phyloP scores from a whole-genome alignment of 2,888 invertebrate genomes.

The Drosophila kokeensis region DNA sequence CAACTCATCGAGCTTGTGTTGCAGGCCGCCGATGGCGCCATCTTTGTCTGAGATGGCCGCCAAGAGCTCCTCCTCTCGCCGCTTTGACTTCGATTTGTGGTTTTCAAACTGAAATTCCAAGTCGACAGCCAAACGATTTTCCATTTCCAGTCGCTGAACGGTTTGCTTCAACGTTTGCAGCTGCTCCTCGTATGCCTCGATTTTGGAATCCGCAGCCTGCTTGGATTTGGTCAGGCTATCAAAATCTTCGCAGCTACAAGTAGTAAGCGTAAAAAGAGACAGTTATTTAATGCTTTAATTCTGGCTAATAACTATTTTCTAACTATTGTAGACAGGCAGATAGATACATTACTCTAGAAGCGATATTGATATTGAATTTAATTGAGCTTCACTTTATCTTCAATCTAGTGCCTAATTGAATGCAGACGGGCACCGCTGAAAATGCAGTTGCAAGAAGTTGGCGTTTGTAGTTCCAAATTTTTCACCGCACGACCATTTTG shows the following conservation, averaged over 20 bases:
- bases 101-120: constrained; percentile 86
- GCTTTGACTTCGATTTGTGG: constrained; percentile 86
- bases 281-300: background rate
- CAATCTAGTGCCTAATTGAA: background rate
- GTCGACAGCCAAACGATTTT: constrained; percentile 78
- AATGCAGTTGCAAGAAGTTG: constrained; percentile 8
- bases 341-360: too few relatives aligned
- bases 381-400: background rate
- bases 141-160: constrained; percentile 71
- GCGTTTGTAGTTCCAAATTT: constrained; percentile 9
- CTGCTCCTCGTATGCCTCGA: constrained; percentile 85
- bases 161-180: constrained; percentile 66
- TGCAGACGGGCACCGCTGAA: background rate
- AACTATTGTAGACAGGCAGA: background rate
- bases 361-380: too few relatives aligned
- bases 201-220: constrained; percentile 83
- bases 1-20: constrained; percentile 61
- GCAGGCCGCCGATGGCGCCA: constrained; percentile 60
- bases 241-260: constrained; percentile 61
- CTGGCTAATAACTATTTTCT: background rate
- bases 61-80: constrained; percentile 87
- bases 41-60: constrained; percentile 85
- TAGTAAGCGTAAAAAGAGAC: constrained; percentile 9
- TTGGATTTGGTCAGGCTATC: constrained; percentile 63
- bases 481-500: constrained; percentile 28